Evolutionary conservation across 2,113 vertebrate species (phyloP), one percentile per base, ranked within the genome.

Genomic region (Puffinus mauretanicus): DNA sequence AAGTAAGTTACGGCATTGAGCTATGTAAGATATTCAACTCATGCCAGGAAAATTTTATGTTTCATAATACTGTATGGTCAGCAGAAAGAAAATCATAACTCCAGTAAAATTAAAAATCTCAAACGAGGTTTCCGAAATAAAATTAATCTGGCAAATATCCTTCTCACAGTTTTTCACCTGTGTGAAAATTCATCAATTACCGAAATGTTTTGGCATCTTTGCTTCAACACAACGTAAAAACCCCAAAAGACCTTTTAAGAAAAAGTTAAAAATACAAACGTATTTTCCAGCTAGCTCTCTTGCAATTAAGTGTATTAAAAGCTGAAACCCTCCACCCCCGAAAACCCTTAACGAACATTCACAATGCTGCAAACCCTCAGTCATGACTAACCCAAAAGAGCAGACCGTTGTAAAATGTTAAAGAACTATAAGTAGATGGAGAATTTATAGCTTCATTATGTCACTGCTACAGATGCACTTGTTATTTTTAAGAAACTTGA

Each of bases 401-500:
- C 95, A 90, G 82, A 86, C 49, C 93, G 89, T 47, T 32, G 93
- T 86, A 91, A 96, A 93, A 96, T 89, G 93, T 90, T 96, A 95
- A 57, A 92, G 77, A 54, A 87, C 88, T 94, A 76, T 88, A 96
- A 92, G 88, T 46, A 81, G 91, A 83, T 3, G 19, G 61, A 60
- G 94, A 90, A 90, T 96, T 97, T 92, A 93, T 96, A 93, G 92
- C 91, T 84, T 86, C 90, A 69, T 92, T 93, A 96, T 95, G 82
- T 96, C 96, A 96, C 73, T 46, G 77, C 86, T 60, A 90, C 75
- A 85, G 93, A 80, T 26, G 54, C 72, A 76, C 86, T 92, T 54
- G 94, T 79, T 96, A 92, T 97, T 97, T 96, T 94, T 94, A 95
- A 96, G 55, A 93, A 97, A 91, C 90, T 94, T 95, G 95, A 97